Percentiles rank a stretch among this genome's conserved stretches.
These are phyloP conservation scores for Magallana angulata DNA, from an alignment of 1,140 invertebrate species.

Conservation along the genomic window DNA sequence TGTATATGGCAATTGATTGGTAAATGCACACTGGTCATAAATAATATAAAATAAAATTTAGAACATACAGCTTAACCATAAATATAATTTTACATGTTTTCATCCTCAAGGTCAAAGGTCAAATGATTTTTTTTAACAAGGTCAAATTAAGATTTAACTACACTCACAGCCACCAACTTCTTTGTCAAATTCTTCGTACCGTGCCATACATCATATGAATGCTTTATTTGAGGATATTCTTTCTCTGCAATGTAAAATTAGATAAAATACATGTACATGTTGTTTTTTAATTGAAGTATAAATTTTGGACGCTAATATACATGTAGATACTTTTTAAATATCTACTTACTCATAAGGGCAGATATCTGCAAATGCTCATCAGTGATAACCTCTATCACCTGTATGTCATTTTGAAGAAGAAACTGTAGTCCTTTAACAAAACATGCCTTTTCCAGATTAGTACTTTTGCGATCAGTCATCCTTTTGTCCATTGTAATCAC, in stretches of 20 bases:
- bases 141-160: no score
- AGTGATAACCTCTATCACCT: slow-evolving; percentile 34
- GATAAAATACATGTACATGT: background rate
- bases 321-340: background rate
- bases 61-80: no score
- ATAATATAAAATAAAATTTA: background rate
- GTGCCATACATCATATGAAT: background rate
- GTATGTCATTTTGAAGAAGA: slow-evolving; percentile 26
- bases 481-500: slow-evolving; percentile 42
- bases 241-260: background rate
- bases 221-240: background rate
- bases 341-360: slow-evolving; percentile 56
- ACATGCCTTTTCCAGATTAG: slow-evolving; percentile 38
- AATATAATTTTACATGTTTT: no score
- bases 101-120: no score
- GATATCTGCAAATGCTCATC: slow-evolving; percentile 47
- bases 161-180: no score
- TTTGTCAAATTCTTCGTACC: background rate
- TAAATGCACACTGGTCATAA: background rate
- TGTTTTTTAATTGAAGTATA: background rate
- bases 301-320: background rate
- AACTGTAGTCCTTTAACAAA: slow-evolving; percentile 38
- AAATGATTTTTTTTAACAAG: no score
- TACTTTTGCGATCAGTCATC: slow-evolving; percentile 18
- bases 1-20: background rate